Evolutionary conservation across 1,140 invertebrate genomes (phyloP).

Genomic region (Dendroctonus valens): DNA sequence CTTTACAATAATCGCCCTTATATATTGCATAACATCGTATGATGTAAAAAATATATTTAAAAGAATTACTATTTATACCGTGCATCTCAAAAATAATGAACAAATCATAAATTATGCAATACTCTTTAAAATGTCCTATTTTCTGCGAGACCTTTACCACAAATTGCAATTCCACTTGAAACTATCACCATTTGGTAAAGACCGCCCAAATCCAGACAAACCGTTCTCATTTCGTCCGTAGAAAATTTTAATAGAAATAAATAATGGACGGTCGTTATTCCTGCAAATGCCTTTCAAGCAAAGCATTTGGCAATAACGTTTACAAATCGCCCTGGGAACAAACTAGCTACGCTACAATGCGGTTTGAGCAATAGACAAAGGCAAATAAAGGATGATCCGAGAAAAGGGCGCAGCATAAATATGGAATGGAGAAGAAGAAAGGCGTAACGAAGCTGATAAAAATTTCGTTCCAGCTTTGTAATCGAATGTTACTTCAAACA

Average conservation of each 20-base stretch:
- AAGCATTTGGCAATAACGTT: constrained; percentile 33
- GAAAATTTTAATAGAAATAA: constrained; percentile 33
- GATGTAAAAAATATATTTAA: too few relatives aligned
- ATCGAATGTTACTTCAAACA: background rate
- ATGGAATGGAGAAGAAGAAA: constrained; percentile 19
- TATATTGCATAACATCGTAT: too few relatives aligned
- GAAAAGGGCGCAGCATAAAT: constrained; percentile 23
- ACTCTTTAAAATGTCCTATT: too few relatives aligned
- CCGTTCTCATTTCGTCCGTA: constrained; percentile 13
- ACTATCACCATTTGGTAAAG: constrained; percentile 10
- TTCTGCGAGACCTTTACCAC: too few relatives aligned
- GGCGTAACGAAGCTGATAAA: constrained; percentile 9
- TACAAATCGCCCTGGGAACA: constrained; percentile 28
- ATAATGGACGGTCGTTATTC: constrained; percentile 26
- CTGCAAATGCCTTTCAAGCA: constrained; percentile 27
- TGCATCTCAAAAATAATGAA: too few relatives aligned
- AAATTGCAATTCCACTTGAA: background rate
- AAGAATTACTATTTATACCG: too few relatives aligned
- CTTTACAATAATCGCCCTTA: too few relatives aligned
- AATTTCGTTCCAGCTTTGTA: constrained; percentile 1
- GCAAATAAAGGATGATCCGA: constrained; percentile 22
- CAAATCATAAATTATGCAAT: too few relatives aligned
- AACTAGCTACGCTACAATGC: constrained; percentile 29
- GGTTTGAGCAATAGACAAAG: constrained; percentile 27
- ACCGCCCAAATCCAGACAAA: constrained; percentile 26